Evolutionary conservation across 2,113 vertebrate genomes (phyloP).

Genomic region (Cyphomyrus plagiostoma): DNA sequence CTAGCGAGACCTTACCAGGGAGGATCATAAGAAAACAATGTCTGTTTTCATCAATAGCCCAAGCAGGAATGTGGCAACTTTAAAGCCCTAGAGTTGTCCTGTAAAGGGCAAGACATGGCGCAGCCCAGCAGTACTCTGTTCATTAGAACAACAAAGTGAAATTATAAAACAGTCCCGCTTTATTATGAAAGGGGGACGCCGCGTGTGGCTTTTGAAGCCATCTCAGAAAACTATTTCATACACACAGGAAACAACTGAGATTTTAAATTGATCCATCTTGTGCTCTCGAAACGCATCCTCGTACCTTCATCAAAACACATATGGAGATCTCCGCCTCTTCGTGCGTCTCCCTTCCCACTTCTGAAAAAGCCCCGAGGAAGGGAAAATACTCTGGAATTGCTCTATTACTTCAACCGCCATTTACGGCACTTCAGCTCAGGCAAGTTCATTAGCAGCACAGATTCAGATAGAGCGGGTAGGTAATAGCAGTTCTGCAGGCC

Average conservation of each 20-base stretch:
- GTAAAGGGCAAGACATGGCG: background rate
- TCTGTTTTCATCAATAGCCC: conserved; percentile 1
- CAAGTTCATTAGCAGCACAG: background rate
- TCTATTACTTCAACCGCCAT: background rate
- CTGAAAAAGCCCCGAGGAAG: background rate
- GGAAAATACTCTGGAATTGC: background rate
- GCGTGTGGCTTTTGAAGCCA: background rate
- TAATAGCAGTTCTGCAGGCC: background rate
- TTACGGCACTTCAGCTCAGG: background rate
- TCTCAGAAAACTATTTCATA: background rate
- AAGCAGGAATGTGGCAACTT: background rate
- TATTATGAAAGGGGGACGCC: background rate
- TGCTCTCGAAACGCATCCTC: background rate
- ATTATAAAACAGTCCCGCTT: background rate
- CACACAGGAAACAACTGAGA: background rate
- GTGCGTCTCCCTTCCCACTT: background rate
- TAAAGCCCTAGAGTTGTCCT: background rate
- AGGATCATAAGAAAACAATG: background rate
- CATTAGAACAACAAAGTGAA: background rate
- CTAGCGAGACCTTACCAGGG: background rate
- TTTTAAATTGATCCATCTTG: background rate
- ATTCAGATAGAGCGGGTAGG: background rate
- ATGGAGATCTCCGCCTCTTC: background rate
- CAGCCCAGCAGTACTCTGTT: background rate
- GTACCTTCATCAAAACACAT: background rate